A percentile compares a stretch with the other conserved stretches of the same genome.
Conservation (phyloP, 2,113 vertebrate species). For the Neopipo cinnamomea region DNA sequence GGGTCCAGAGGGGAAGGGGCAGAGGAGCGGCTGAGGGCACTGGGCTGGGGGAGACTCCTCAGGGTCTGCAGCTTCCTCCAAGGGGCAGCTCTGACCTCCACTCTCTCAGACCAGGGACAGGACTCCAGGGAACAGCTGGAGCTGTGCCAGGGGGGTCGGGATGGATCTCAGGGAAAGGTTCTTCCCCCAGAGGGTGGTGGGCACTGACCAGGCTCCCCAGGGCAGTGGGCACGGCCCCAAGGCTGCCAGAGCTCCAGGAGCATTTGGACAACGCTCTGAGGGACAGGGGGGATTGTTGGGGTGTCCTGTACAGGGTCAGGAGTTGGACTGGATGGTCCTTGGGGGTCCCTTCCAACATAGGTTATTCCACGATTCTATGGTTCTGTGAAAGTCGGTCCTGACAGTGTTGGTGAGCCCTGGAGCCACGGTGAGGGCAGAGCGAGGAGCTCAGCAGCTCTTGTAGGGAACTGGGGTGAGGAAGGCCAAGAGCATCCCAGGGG, state of each 20-base stretch:
- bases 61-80: background rate
- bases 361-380: background rate
- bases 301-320: background rate
- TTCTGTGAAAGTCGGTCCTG: background rate
- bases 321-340: background rate
- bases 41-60: background rate
- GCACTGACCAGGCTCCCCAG: background rate
- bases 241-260: background rate
- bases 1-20: background rate
- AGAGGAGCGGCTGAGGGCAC: background rate
- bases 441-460: background rate
- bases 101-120: background rate
- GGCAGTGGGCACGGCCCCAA: background rate
- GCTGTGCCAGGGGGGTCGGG: background rate
- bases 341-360: background rate
- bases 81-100: background rate
- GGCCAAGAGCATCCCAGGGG: background rate
- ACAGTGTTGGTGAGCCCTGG: fast-evolving
- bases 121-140: background rate
- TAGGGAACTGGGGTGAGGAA: background rate
- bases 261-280: background rate
- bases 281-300: background rate
- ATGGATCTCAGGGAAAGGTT: background rate
- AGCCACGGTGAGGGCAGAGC: fast-evolving
- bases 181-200: background rate